Percentiles rank a stretch among this genome's conserved stretches.
phyloP scores from a whole-genome alignment of 2,888 invertebrate species.

The Melikaiella ostensackeni region DNA sequence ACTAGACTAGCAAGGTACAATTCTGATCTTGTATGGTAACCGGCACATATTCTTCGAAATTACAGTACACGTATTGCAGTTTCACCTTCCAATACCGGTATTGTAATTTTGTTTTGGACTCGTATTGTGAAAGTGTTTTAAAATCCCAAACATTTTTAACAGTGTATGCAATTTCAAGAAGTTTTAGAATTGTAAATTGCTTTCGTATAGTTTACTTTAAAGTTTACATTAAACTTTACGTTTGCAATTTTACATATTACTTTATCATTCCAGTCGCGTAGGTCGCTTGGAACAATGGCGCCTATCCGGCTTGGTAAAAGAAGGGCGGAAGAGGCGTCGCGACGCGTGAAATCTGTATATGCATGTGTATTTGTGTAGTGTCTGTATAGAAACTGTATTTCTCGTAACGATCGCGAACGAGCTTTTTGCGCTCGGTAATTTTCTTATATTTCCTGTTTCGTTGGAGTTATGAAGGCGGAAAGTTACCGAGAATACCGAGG shows the following conservation, averaged over 20 bases:
- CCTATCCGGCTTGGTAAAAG: conserved; percentile 16
- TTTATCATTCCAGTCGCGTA: conserved; percentile 8
- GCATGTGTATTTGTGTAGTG: neutral
- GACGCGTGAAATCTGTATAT: conserved; percentile 16
- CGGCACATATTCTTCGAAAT: no score
- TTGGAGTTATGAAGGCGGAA: conserved; percentile 42
- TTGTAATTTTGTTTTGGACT: no score
- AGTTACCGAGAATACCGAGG: conserved; percentile 49
- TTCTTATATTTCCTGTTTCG: conserved; percentile 25
- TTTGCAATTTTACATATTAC: no score
- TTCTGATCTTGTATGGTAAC: no score
- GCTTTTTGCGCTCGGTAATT: conserved; percentile 35
- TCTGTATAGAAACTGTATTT: neutral
- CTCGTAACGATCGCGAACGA: conserved; percentile 32
- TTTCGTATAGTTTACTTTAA: neutral
- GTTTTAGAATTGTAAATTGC: conserved; percentile 14
- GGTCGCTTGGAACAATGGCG: conserved; percentile 14
- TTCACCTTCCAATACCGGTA: no score
- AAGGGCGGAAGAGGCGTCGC: conserved; percentile 33
- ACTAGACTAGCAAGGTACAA: no score
- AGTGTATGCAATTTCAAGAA: neutral
- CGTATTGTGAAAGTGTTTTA: no score
- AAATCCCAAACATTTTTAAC: no score
- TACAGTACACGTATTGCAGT: no score
- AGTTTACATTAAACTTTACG: no score